Evolutionary conservation across 2,113 vertebrate species (phyloP).

Genomic region (Phylloscopus trochilus): DNA sequence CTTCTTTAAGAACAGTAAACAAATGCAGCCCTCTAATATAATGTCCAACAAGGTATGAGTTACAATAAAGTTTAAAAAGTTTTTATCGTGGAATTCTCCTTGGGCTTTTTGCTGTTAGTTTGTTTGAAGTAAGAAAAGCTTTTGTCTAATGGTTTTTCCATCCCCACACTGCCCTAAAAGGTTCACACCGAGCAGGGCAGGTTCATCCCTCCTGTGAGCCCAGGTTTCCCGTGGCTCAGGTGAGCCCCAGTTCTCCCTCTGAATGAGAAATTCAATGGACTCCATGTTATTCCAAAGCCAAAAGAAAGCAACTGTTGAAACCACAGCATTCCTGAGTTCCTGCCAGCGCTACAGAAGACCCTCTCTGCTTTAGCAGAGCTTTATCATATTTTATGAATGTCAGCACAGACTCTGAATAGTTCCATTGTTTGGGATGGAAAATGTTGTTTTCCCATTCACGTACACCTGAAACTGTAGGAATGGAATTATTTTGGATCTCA

Average conservation of each 20-base stretch:
- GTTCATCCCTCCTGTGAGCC: not conserved
- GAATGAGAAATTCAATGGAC: not conserved
- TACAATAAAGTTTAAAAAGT: not conserved
- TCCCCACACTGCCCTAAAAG: not conserved
- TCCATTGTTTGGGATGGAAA: conserved; percentile 26
- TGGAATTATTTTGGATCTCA: not conserved
- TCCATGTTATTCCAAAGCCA: not conserved
- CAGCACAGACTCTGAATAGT: conserved; percentile 36
- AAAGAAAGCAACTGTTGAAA: conserved; percentile 49
- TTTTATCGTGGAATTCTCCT: not conserved
- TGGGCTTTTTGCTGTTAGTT: not conserved
- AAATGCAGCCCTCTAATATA: not conserved
- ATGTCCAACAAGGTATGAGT: not conserved
- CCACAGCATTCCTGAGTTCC: conserved; percentile 50
- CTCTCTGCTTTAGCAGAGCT: conserved; percentile 1
- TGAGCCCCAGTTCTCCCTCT: not conserved
- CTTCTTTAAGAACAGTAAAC: not conserved
- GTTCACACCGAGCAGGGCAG: not conserved
- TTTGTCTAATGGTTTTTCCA: not conserved
- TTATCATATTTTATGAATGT: conserved; percentile 52
- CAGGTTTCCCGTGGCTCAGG: not conserved
- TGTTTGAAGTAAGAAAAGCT: not conserved
- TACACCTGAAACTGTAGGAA: not conserved
- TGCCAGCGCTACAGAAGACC: conserved; percentile 9
- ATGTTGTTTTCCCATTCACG: not conserved